phyloP scores from a whole-genome alignment of 2,888 invertebrate genomes.

The Odontocolon sp. region DNA sequence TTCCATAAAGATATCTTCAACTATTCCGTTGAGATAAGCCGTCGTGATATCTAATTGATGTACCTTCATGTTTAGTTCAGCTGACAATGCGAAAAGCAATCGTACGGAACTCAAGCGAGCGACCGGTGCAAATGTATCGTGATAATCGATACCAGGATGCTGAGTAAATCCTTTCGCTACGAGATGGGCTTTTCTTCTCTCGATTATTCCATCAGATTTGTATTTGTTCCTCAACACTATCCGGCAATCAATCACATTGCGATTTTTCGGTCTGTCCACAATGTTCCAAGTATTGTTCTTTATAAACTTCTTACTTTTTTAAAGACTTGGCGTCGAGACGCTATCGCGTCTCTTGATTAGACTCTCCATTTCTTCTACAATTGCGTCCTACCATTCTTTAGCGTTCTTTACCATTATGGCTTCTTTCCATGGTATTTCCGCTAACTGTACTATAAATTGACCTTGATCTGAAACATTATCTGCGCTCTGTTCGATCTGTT shows the following conservation, averaged over 20 bases:
- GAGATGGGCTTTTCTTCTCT: slow-evolving; percentile 49
- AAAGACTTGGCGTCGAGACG: too few species aligned
- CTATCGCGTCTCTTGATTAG: too few species aligned
- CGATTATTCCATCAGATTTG: slow-evolving; percentile 44
- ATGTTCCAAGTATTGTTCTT: slow-evolving; percentile 42
- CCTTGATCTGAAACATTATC: too few species aligned
- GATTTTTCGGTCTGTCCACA: slow-evolving; percentile 29
- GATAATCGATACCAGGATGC: slow-evolving; percentile 46
- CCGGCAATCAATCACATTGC: slow-evolving; percentile 6
- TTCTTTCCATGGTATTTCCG: not conserved
- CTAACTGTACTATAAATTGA: not conserved
- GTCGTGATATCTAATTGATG: slow-evolving; percentile 61
- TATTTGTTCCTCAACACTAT: slow-evolving; percentile 44
- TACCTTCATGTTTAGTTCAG: slow-evolving; percentile 44
- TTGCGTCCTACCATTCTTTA: slow-evolving; percentile 57
- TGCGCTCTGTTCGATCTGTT: too few species aligned
- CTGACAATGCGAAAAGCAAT: slow-evolving; percentile 48
- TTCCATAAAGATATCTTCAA: slow-evolving; percentile 56
- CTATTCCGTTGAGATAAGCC: slow-evolving; percentile 63
- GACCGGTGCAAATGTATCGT: slow-evolving; percentile 56
- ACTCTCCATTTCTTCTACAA: slow-evolving; percentile 55
- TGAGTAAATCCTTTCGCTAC: slow-evolving; percentile 57
- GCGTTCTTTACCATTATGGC: slow-evolving; percentile 42
- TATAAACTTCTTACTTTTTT: too few species aligned
- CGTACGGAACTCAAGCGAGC: slow-evolving; percentile 56